These are phyloP conservation scores for Callimorpha dominula DNA, from an alignment of 2,888 invertebrate genomes.

Conservation along the genomic window DNA sequence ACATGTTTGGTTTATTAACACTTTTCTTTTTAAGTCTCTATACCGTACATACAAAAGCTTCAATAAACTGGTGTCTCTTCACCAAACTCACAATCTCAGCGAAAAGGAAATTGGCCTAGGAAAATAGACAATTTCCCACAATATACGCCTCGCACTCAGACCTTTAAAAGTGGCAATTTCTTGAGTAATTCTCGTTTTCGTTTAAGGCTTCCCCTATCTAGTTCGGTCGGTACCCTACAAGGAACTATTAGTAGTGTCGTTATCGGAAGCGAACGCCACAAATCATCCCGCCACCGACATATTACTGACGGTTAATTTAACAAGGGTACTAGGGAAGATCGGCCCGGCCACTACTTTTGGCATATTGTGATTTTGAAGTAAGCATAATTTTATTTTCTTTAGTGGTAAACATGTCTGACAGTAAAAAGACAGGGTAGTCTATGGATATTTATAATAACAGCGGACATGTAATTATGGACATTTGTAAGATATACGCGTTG, in stretches of 20 bases:
- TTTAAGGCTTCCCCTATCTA: conserved; percentile 35
- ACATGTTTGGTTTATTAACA: not conserved
- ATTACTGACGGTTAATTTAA: conserved; percentile 71
- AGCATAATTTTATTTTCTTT: not conserved
- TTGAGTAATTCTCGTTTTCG: conserved; percentile 57
- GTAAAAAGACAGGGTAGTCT: too few relatives aligned
- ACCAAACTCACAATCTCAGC: not conserved
- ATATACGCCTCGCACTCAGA: conserved; percentile 19
- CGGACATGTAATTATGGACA: too few relatives aligned
- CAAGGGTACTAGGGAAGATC: conserved; percentile 37
- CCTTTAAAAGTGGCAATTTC: conserved; percentile 37
- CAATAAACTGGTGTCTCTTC: not conserved
- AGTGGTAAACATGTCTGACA: too few relatives aligned
- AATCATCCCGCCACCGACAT: conserved; percentile 63
- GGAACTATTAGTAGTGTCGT: conserved; percentile 59
- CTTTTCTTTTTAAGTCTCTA: not conserved
- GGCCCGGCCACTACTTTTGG: conserved; percentile 12
- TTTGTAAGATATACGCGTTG: too few relatives aligned
- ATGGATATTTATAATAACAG: too few relatives aligned
- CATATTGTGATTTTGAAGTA: not conserved
- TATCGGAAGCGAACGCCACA: conserved; percentile 61
- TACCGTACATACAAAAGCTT: not conserved
- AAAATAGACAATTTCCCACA: not conserved
- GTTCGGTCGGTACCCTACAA: conserved; percentile 39
- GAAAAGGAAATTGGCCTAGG: not conserved